A percentile compares a stretch with the other conserved stretches of the same genome.
phyloP scores from a whole-genome alignment of 2,113 vertebrate genomes.

The Mystacornis crossleyi region DNA sequence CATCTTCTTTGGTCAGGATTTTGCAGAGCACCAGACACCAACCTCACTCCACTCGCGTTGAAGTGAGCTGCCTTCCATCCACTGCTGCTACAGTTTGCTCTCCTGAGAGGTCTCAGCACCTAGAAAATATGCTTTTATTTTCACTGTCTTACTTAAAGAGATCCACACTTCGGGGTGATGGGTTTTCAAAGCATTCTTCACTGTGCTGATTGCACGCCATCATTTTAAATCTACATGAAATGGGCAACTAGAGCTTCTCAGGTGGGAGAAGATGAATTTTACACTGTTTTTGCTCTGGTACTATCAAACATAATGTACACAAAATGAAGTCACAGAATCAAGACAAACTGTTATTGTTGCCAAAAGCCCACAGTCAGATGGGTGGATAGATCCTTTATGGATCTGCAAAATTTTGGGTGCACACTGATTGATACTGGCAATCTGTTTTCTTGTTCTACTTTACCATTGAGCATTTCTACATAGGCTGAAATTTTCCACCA shows the following conservation, averaged over 20 bases:
- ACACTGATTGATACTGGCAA: neutral
- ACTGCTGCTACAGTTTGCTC: neutral
- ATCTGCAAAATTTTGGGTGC: neutral
- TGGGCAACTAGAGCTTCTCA: neutral
- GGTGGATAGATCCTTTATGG: neutral
- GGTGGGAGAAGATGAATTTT: neutral
- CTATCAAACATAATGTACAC: neutral
- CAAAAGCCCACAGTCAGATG: neutral
- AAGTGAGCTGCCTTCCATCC: neutral
- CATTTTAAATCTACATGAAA: neutral
- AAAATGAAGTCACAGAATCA: neutral
- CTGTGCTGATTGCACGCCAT: neutral
- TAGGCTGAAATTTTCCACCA: neutral
- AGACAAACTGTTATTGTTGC: neutral
- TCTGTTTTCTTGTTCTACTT: neutral
- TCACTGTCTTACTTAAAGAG: neutral
- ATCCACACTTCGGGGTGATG: neutral
- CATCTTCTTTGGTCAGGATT: neutral
- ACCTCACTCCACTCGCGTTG: accelerated
- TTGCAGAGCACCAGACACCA: neutral
- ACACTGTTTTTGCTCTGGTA: neutral
- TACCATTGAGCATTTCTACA: neutral
- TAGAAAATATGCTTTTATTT: neutral
- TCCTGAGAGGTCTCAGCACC: neutral
- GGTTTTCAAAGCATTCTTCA: neutral